These are phyloP conservation scores for Muntiacus muntjak DNA, from an alignment of 2,113 vertebrate genomes.

Conservation along the genomic window DNA sequence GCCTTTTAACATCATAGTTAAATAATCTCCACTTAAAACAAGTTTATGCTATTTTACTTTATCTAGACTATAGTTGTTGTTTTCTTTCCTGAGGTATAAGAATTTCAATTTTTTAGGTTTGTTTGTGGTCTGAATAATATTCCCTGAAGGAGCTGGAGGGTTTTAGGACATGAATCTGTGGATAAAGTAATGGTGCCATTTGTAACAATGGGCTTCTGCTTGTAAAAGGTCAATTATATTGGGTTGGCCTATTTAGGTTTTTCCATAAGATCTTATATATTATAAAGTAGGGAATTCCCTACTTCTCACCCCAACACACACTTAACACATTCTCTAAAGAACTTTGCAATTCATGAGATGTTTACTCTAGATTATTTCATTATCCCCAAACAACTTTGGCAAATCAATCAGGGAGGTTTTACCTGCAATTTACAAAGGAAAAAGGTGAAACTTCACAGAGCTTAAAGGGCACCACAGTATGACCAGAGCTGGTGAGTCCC, in stretches of 20 bases:
- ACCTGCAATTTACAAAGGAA: neutral
- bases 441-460: neutral
- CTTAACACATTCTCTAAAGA: neutral
- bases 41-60: neutral
- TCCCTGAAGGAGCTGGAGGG: neutral
- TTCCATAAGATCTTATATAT: neutral
- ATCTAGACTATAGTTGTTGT: neutral
- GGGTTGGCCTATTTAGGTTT: neutral
- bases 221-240: neutral
- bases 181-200: neutral
- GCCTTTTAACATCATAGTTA: neutral
- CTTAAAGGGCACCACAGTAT: neutral
- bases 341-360: neutral
- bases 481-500: neutral
- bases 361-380: neutral
- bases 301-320: fast-evolving
- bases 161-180: neutral
- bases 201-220: neutral
- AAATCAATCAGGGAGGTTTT: neutral
- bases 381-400: neutral
- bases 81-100: neutral
- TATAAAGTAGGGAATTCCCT: neutral
- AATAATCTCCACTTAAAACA: neutral
- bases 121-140: neutral
- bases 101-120: neutral